Conservation (phyloP, 2,888 invertebrate species). For the Cryptocheilus praepositus region DNA sequence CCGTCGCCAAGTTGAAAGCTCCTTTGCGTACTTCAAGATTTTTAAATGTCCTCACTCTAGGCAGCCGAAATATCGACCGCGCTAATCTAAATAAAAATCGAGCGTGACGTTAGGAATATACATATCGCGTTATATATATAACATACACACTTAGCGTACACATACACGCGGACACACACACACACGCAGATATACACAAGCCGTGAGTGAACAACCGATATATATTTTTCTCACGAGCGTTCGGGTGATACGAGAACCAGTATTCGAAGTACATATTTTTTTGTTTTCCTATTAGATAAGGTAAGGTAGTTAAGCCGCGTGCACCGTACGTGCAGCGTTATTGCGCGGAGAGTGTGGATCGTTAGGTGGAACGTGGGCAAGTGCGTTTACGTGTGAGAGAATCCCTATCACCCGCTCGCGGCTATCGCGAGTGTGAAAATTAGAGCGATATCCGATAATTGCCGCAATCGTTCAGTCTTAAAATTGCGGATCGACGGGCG, state of each 20-base stretch:
- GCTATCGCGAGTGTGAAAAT: neutral
- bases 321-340: conserved; percentile 2
- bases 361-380: neutral
- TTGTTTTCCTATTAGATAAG: conserved; percentile 55
- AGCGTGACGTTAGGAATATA: conserved; percentile 13
- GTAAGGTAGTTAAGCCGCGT: conserved; percentile 35
- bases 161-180: neutral
- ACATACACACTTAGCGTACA: neutral
- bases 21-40: too few species aligned
- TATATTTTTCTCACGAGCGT: conserved; percentile 35
- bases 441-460: conserved; percentile 4
- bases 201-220: conserved; percentile 22
- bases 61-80: conserved; percentile 20
- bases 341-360: too few species aligned
- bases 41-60: neutral
- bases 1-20: too few species aligned
- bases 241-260: conserved; percentile 54
- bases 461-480: conserved; percentile 16
- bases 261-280: conserved; percentile 51
- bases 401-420: neutral
- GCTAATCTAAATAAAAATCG: conserved; percentile 16
- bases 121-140: too few species aligned
- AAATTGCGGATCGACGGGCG: too few species aligned
- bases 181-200: neutral
- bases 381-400: neutral